Percentiles rank a stretch among this genome's conserved stretches.
phyloP scores from a whole-genome alignment of 2,797 vertebrate genomes.

The Gymnothorax reevesii region DNA sequence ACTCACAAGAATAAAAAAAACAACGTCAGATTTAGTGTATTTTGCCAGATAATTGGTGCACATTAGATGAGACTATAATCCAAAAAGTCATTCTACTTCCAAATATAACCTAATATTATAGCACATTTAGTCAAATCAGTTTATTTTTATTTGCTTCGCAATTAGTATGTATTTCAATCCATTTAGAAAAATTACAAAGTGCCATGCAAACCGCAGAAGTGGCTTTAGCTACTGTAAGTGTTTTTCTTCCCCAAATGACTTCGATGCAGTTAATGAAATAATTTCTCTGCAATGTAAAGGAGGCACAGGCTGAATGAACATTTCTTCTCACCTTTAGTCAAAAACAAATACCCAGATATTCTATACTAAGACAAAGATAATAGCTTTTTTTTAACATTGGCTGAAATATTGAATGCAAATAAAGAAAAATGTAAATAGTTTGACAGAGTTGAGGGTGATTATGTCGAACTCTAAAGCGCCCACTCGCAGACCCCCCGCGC shows the following conservation, averaged over 20 bases:
- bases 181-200: background rate
- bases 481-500: constrained; percentile 55
- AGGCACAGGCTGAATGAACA: background rate
- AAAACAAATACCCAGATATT: background rate
- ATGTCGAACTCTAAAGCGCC: constrained; percentile 34
- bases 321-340: background rate
- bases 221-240: background rate
- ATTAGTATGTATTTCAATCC: background rate
- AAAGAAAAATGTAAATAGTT: background rate
- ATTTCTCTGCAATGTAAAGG: background rate
- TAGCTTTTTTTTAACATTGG: background rate
- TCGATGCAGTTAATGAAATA: background rate
- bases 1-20: background rate
- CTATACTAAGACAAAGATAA: background rate
- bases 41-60: background rate
- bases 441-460: background rate
- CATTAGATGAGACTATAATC: background rate
- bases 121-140: background rate
- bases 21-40: background rate
- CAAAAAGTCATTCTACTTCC: background rate
- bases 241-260: background rate
- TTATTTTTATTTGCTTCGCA: background rate
- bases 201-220: background rate
- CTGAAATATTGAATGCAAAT: background rate
- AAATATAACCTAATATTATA: background rate